Percentiles rank a stretch among this genome's conserved stretches.
Evolutionary conservation across 2,113 vertebrate species (phyloP).

Genomic region (Cebus imitator): DNA sequence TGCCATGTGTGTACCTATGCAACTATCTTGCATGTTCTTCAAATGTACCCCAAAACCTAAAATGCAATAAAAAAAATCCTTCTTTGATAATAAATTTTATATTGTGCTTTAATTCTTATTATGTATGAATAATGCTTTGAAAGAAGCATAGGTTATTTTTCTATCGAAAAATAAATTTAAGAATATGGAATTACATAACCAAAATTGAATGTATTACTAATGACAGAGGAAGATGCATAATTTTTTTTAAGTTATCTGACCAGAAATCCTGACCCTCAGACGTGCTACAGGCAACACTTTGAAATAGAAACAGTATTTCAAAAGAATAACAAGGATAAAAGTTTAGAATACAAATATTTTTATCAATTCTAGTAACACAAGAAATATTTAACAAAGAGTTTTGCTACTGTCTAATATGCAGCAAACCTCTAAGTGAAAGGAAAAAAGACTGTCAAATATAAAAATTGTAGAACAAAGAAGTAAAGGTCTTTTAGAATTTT

Average conservation of each 20-base stretch:
- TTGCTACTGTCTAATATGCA: not conserved
- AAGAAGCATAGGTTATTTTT: not conserved
- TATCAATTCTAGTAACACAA: not conserved
- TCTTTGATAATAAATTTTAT: not conserved
- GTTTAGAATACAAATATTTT: not conserved
- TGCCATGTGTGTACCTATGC: no score
- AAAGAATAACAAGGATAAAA: not conserved
- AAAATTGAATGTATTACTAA: not conserved
- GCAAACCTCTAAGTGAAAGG: not conserved
- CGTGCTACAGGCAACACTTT: not conserved
- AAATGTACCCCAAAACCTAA: no score
- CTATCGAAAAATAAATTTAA: not conserved
- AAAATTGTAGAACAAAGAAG: not conserved
- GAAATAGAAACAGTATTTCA: not conserved
- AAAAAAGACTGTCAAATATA: not conserved
- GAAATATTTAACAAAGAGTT: not conserved
- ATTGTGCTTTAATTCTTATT: not conserved
- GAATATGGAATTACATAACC: not conserved
- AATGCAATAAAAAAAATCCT: not conserved
- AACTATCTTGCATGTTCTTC: no score
- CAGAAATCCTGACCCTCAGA: not conserved
- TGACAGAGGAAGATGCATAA: not conserved
- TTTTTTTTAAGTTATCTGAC: not conserved
- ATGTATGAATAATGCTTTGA: not conserved
- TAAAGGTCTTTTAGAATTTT: not conserved